Conservation (phyloP, 2,113 vertebrate genomes). For the Dicaeum eximium region DNA sequence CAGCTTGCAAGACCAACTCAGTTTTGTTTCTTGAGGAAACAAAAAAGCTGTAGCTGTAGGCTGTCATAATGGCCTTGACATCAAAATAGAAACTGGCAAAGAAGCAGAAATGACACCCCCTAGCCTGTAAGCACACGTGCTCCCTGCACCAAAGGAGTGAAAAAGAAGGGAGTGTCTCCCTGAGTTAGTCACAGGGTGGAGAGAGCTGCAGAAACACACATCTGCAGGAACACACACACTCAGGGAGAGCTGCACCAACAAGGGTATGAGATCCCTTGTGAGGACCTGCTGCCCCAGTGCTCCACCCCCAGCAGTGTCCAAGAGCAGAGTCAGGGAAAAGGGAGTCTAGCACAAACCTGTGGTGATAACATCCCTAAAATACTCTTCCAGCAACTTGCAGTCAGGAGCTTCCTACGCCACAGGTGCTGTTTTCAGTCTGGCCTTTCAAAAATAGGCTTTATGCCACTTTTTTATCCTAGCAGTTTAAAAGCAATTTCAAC, state of each 20-base stretch:
- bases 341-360: background rate
- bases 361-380: background rate
- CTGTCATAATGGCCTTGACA: background rate
- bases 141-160: background rate
- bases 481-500: background rate
- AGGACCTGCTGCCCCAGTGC: background rate
- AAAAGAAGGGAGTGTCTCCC: background rate
- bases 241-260: background rate
- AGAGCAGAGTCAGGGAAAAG: background rate
- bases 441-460: background rate
- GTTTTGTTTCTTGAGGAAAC: background rate
- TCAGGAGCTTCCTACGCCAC: background rate
- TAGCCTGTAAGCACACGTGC: background rate
- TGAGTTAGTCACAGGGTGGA: background rate
- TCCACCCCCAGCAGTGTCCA: background rate
- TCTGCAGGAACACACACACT: background rate
- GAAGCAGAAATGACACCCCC: background rate
- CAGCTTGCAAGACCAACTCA: background rate
- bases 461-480: background rate
- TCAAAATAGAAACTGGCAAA: background rate
- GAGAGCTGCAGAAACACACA: background rate
- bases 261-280: background rate
- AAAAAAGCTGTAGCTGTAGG: background rate
- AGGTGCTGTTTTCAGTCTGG: constrained; percentile 3
- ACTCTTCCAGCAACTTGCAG: background rate